Percentiles rank a stretch among this genome's conserved stretches.
These are phyloP conservation scores for Steatocranus sp. DNA, from an alignment of 2,797 vertebrate genomes.

Conservation along the genomic window DNA sequence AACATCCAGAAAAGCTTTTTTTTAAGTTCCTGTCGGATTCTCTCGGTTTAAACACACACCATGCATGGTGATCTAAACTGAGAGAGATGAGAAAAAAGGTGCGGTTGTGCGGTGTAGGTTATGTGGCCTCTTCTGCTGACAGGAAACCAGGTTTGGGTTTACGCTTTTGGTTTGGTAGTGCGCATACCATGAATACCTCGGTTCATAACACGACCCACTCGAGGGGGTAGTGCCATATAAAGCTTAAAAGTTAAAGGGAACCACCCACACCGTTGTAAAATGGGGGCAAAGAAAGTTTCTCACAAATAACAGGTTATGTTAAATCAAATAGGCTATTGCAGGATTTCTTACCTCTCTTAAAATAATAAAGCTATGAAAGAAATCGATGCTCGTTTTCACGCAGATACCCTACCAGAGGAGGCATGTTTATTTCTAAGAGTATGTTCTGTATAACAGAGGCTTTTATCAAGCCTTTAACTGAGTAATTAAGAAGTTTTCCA, in stretches of 20 bases:
- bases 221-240: rapidly evolving
- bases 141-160: constrained; percentile 28
- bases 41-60: not conserved
- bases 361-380: not conserved
- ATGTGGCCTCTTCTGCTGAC: not conserved
- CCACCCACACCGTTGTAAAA: not conserved
- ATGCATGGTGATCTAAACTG: not conserved
- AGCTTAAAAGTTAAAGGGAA: not conserved
- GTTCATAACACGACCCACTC: not conserved
- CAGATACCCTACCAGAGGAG: not conserved
- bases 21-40: not conserved
- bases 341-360: rapidly evolving
- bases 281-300: not conserved
- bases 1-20: not conserved
- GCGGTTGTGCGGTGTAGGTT: not conserved
- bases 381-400: not conserved
- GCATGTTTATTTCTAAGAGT: rapidly evolving
- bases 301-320: not conserved
- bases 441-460: rapidly evolving
- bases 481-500: not conserved
- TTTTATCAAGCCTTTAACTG: rapidly evolving
- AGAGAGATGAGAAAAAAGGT: not conserved
- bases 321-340: rapidly evolving
- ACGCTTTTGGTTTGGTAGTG: not conserved
- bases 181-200: not conserved